Percentiles rank a stretch among this genome's conserved stretches.
phyloP scores from a whole-genome alignment of 2,797 vertebrate genomes.

The Hydrophis major region DNA sequence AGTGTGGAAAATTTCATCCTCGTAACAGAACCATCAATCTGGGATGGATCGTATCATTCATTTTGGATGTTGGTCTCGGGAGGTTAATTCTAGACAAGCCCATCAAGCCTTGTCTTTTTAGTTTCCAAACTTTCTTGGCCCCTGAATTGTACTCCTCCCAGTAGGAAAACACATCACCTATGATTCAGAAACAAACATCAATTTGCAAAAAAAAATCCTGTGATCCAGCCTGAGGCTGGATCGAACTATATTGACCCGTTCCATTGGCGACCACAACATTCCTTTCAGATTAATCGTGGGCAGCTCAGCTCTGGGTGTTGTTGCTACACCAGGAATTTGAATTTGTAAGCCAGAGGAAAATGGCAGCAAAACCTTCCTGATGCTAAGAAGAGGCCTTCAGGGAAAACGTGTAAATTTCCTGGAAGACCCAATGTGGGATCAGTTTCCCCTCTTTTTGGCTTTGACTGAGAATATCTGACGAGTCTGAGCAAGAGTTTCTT shows the following conservation, averaged over 20 bases:
- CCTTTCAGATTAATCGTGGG: not conserved
- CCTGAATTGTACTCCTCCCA: not conserved
- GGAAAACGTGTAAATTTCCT: not conserved
- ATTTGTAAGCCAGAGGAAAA: not conserved
- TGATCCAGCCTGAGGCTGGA: not conserved
- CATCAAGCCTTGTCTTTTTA: not conserved
- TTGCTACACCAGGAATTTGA: not conserved
- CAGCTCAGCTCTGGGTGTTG: slow-evolving; percentile 12
- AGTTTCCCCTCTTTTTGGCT: not conserved
- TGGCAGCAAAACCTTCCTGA: not conserved
- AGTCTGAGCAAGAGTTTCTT: not conserved
- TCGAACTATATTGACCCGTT: not conserved
- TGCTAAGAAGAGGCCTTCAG: slow-evolving; percentile 3
- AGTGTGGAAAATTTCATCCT: not conserved
- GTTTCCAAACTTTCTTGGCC: not conserved
- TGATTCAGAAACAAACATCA: not conserved
- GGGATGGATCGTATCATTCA: not conserved
- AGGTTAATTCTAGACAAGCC: not conserved
- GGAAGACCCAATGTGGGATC: slow-evolving; percentile 1
- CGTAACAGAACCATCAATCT: not conserved
- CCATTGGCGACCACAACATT: not conserved
- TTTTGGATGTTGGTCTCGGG: not conserved
- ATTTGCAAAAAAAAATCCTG: not conserved
- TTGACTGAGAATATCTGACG: not conserved
- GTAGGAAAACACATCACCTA: not conserved